Percentiles rank a stretch among this genome's conserved stretches.
phyloP scores from a whole-genome alignment of 2,113 vertebrate species.

The Thamnaconus septentrionalis region DNA sequence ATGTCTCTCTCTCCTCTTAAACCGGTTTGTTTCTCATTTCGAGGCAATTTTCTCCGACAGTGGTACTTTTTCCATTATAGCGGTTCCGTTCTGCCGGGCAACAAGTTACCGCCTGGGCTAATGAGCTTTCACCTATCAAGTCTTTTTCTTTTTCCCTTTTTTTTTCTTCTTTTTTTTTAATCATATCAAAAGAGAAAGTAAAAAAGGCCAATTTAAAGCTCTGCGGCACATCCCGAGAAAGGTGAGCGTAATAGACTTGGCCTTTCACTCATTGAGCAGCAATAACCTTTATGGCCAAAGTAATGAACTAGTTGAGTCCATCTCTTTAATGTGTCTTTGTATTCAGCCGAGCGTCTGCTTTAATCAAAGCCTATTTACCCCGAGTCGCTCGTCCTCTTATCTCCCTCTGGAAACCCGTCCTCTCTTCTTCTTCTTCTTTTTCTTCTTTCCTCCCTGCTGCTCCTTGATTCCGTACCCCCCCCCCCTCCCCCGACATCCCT shows the following conservation, averaged over 20 bases:
- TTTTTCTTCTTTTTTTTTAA: slow-evolving; percentile 1
- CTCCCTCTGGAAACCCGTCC: slow-evolving; percentile 49
- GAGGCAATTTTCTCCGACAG: neutral
- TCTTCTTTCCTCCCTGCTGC: slow-evolving; percentile 57
- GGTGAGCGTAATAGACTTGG: slow-evolving; percentile 70
- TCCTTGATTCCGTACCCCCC: slow-evolving; percentile 45
- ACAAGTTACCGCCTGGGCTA: slow-evolving; percentile 61
- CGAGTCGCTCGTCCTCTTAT: slow-evolving; percentile 71
- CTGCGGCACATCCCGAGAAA: slow-evolving; percentile 60
- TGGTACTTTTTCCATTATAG: slow-evolving; percentile 20
- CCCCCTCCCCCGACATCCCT: slow-evolving; percentile 37
- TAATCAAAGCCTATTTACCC: slow-evolving; percentile 72
- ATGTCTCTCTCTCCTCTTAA: neutral
- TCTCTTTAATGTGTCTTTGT: slow-evolving; percentile 72
- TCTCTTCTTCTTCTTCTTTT: slow-evolving; percentile 30
- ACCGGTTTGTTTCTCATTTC: slow-evolving; percentile 5
- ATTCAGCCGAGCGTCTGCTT: slow-evolving; percentile 59
- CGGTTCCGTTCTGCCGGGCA: slow-evolving; percentile 23
- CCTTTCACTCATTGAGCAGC: slow-evolving; percentile 71
- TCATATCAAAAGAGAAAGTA: slow-evolving; percentile 58
- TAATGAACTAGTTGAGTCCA: slow-evolving; percentile 70
- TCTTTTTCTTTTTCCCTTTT: slow-evolving; percentile 28
- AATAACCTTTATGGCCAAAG: slow-evolving; percentile 74
- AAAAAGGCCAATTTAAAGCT: slow-evolving; percentile 67
- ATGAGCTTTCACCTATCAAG: slow-evolving; percentile 61